These are phyloP conservation scores for Apotomis capreana DNA, from an alignment of 2,888 invertebrate species.

Conservation along the genomic window DNA sequence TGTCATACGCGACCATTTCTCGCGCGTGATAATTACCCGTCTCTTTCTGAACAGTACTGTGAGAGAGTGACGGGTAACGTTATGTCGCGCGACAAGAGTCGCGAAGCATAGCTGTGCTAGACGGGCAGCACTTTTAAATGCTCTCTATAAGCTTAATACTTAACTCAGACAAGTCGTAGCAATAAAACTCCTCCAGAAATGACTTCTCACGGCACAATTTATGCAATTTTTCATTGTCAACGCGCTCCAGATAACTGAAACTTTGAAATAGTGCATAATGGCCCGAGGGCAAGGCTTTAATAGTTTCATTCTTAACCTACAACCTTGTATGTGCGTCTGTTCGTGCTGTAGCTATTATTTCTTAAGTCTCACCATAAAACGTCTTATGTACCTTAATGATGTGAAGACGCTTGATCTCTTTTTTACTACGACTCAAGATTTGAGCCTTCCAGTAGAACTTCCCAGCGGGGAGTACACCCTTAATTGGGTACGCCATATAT, in stretches of 20 bases:
- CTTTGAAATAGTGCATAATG: constrained; percentile 68
- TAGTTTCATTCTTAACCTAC: constrained; percentile 67
- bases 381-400: constrained; percentile 3
- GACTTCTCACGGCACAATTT: constrained; percentile 42
- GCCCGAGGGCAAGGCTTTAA: constrained; percentile 70
- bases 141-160: too few species aligned
- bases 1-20: too few species aligned
- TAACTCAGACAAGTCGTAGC: constrained; percentile 13
- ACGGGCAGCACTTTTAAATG: too few species aligned
- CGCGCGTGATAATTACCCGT: too few species aligned
- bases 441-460: constrained; percentile 70
- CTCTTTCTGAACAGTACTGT: too few species aligned
- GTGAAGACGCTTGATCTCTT: constrained; percentile 15
- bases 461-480: constrained; percentile 78
- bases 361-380: not conserved
- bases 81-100: too few species aligned
- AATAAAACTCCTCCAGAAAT: constrained; percentile 31
- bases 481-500: constrained; percentile 80
- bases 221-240: constrained; percentile 71
- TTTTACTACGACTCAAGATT: constrained; percentile 30
- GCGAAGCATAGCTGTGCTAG: too few species aligned
- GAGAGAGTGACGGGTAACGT: too few species aligned
- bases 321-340: constrained; percentile 58
- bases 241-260: constrained; percentile 62
- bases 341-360: constrained; percentile 73